Base-by-base conservation (phyloP, 1,140 invertebrate genomes). In the Heliconius hermathena region DNA sequence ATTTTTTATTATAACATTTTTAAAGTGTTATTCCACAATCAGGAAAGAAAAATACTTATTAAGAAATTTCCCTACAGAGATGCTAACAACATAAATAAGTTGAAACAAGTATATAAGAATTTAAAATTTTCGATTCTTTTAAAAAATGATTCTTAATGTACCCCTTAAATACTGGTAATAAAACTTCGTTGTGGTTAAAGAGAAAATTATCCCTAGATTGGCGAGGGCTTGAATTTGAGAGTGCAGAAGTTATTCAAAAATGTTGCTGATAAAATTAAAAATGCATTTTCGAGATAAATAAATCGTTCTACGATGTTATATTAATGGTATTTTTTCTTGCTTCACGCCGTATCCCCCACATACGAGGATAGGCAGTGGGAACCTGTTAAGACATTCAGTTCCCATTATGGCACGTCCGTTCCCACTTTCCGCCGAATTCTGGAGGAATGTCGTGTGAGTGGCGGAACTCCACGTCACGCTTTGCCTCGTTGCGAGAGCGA, bases 161-260 rank as follows among this genome's bases (percentile, higher is more conserved):
- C n/a, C 8, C 8, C 54, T 22, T 22, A n/a, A 57, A 83, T 70
- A 81, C 49, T 80, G 76, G 76, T 74, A 76, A 80, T 83, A 83
- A 83, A 83, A 83, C 82, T 83, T 81, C 76, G 22, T 78, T 80
- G 80, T 78, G 80, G 78, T 83, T 83, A 80, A 83, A 80, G 73
- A 74, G 75, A 79, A 78, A 79, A 81, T 80, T 83, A 81, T 83
- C 82, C 70, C 41, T 79, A 81, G 81, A 82, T 82, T 82, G 82
- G 75, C 78, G 76, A 76, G 80, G 78, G 79, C 81, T 60, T 74
- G 78, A 76, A 78, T 79, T 81, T 20, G 80, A 83, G 80, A 79
- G 77, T 73, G 57, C 36, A 46, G 66, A 80, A 83, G 77, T 83
- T 83, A 54, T 81, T 77, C 49, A 46, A 77, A 83, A 81, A 20